Base-by-base conservation (phyloP, 2,113 vertebrate genomes). In the Protomyctophum bolini region DNA sequence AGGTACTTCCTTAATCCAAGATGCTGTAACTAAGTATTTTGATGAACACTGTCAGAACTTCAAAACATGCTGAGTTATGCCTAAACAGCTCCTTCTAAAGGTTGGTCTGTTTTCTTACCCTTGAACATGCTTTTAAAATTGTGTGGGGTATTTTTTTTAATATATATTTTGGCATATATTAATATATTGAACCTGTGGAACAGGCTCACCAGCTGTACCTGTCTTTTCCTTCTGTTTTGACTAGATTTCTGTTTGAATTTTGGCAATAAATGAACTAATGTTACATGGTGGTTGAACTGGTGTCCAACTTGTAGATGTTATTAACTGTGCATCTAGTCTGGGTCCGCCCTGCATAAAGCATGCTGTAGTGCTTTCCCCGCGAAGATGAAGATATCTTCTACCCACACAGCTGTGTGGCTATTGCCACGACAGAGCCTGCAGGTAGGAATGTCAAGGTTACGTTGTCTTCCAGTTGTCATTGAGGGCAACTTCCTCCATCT, bases 11-110 rank as follows among this genome's bases (percentile, higher is more conserved):
- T 72, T 8, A 76, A 80, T 88, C 84, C 78, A 77, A 84, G 61
- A 83, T 82, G 89, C 85, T 89, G 88, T 73, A 79, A 68, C 60
- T 58, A 45, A 59, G 68, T 45, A 21, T 59, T 12, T 68, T 14
- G 21, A 66, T 46, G 58, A 47, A 67, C 70, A 65, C 52, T 52
- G 0, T 70, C 21, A 59, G 7, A 47, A 72, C 45, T 4, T 47
- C 12, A n/a, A 56, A 52, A 2, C 11, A 8, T 60, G 49, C 0
- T 66, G 56, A 59, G 10, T 58, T 33, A 46, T 6, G 70, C 71
- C 60, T 83, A 76, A 66, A 66, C 49, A 10, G 57, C 49, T 72
- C 14, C 3, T 68, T 52, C 6, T 12, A 7, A 60, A 21, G 45
- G n/a, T 8, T 10, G 0, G 28, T 46, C 73, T 48, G 5, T 45